phyloP scores from a whole-genome alignment of 1,140 invertebrate species.

The Drosophila hydei region DNA sequence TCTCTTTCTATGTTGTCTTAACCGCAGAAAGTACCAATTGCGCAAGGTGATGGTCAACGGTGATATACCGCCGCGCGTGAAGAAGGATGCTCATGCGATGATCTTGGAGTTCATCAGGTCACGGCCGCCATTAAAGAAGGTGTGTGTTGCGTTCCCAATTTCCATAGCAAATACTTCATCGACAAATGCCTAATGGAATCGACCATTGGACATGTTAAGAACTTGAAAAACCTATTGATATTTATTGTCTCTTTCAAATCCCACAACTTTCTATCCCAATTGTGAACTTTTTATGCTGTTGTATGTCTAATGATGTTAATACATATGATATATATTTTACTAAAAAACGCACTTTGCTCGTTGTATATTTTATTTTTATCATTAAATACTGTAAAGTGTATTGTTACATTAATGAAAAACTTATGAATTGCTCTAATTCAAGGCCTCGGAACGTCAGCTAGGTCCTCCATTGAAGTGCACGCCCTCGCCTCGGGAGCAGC shows the following conservation, averaged over 20 bases:
- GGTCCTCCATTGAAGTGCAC: constrained; percentile 89
- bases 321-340: constrained; percentile 8
- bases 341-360: no score
- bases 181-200: constrained; percentile 16
- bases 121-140: constrained; percentile 96
- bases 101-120: constrained; percentile 98
- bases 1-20: constrained; percentile 33
- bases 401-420: no score
- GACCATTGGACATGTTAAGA: constrained; percentile 9
- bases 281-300: neutral
- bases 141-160: constrained; percentile 83
- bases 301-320: neutral
- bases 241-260: constrained; percentile 5
- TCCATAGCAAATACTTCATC: constrained; percentile 9
- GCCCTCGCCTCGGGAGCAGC: constrained; percentile 91
- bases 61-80: constrained; percentile 91
- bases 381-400: neutral
- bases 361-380: neutral
- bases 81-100: constrained; percentile 96
- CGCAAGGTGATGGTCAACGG: constrained; percentile 93
- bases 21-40: constrained; percentile 88
- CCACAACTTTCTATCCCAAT: constrained; percentile 3
- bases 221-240: neutral
- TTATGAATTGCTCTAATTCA: constrained; percentile 2
- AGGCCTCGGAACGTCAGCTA: constrained; percentile 95